Evolutionary conservation across 1,140 invertebrate species (phyloP), one percentile per base, ranked within the genome.

Genomic region (Drosophila ercepeae): DNA sequence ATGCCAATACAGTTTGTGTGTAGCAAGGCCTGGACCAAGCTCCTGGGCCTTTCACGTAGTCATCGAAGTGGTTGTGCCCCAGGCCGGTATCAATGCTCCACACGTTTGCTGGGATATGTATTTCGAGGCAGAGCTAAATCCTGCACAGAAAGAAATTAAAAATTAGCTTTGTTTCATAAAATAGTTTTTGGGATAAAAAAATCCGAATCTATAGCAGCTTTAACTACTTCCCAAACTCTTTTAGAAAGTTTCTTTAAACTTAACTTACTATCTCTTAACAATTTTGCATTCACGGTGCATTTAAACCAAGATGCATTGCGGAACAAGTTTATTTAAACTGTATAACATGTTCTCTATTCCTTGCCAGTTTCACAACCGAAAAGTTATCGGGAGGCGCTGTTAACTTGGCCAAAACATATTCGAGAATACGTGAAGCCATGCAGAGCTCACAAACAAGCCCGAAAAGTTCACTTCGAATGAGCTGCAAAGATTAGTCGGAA

Each of bases 301-400:
- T 39, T 39, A 16, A 34, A 55, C 86, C 82, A 76, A 74, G 51
- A 54, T 32, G 29, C 73, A 55, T 46, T 67, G 54, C 68, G 52
- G 82, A 76, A 86, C 81, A 86, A 86, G 81, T 86, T 88, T 88
- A 86, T 86, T 86, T 86, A 86, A 86, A 86, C 82, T 86, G 76
- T 57, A 77, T 67, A 88, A 74, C 76, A 81, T 81, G 73, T 58
- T 65, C 63, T 44, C 65, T 34, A 65, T 27, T 44, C 21, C 45
- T 29, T 14, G 46, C 23, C 46, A 49, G 27, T 49, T 16, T 29
- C 25, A 49, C 7, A 49, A 8, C 16, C 23, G n/a, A 49, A 88
- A 86, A 88, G 82, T 86, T 84, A 81, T 64, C 58, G 72, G 49
- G 49, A 70, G 60, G 52, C 72, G 27, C 49, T 57, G 54, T 41